Conservation (phyloP, 2,888 invertebrate species). For the Megamerina dolium region DNA sequence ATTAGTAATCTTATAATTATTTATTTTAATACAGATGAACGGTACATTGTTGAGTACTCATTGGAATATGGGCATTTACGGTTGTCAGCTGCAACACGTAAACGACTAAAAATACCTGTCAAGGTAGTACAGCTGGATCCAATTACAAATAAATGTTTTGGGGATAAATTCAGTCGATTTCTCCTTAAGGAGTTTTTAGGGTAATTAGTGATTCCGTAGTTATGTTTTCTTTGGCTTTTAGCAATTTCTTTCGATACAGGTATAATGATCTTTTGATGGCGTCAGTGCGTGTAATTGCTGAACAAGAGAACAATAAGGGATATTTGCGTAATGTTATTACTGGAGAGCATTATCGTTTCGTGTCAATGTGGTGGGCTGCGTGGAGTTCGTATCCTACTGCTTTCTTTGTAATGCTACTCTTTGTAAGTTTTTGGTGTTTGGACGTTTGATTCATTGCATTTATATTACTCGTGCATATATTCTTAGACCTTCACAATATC, state of each 20-base stretch:
- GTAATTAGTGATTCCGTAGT: conserved; percentile 17
- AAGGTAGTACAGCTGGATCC: conserved; percentile 85
- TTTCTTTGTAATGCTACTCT: conserved; percentile 94
- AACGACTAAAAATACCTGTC: conserved; percentile 85
- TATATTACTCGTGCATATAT: conserved; percentile 62
- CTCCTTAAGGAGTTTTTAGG: conserved; percentile 90
- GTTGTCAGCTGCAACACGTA: conserved; percentile 77
- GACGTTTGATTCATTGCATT: conserved; percentile 64
- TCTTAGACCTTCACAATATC: conserved; percentile 94
- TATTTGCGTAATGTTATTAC: conserved; percentile 94
- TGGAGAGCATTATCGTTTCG: conserved; percentile 97
- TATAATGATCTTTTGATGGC: conserved; percentile 97
- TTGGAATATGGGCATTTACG: conserved; percentile 94
- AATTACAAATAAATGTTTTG: conserved; percentile 83
- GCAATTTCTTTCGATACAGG: conserved; percentile 21
- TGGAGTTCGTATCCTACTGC: conserved; percentile 93
- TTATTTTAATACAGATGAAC: conserved; percentile 61
- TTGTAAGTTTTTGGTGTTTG: conserved; percentile 70
- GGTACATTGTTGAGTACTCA: conserved; percentile 96
- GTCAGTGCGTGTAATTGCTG: conserved; percentile 89
- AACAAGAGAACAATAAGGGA: conserved; percentile 94
- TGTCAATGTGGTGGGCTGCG: conserved; percentile 95
- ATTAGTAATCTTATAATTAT: no score
- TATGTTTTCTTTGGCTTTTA: neutral
- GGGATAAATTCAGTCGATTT: conserved; percentile 83